Conservation (phyloP, 2,113 vertebrate genomes). For the Rhipidura dahli region DNA sequence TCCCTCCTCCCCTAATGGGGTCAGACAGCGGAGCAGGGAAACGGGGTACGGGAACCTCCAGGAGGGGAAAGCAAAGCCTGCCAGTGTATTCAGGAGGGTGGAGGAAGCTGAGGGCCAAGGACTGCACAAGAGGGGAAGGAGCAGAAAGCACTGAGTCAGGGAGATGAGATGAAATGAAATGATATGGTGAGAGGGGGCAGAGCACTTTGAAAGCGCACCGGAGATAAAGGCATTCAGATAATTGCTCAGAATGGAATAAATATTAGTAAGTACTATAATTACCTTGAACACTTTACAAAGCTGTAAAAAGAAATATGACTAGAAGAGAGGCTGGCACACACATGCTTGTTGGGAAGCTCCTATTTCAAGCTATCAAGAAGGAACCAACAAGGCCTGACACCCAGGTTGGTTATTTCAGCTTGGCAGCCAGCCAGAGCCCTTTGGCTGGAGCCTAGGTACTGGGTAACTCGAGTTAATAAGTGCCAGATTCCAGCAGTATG, state of each 20-base stretch:
- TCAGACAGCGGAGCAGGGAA: neutral
- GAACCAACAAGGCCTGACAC: slow-evolving; percentile 36
- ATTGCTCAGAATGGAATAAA: slow-evolving; percentile 44
- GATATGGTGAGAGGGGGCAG: neutral
- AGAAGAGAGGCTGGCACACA: slow-evolving; percentile 13
- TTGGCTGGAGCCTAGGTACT: slow-evolving; percentile 25
- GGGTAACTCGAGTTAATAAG: slow-evolving; percentile 49
- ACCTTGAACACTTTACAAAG: neutral
- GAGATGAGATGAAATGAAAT: neutral
- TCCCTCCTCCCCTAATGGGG: neutral
- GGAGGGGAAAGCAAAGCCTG: neutral
- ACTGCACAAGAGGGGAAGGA: neutral
- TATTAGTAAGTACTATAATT: slow-evolving; percentile 59
- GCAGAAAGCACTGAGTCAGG: neutral
- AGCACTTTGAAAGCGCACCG: neutral
- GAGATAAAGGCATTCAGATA: slow-evolving; percentile 24
- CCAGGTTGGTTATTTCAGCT: slow-evolving; percentile 6
- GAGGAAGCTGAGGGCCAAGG: neutral
- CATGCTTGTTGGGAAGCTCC: neutral
- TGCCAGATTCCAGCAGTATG: slow-evolving; percentile 25
- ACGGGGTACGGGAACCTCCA: fast-evolving
- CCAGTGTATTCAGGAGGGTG: neutral
- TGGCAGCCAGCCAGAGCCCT: slow-evolving; percentile 36
- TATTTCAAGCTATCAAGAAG: slow-evolving; percentile 1
- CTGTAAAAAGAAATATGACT: slow-evolving; percentile 31